A percentile compares a stretch with the other conserved stretches of the same genome.
Evolutionary conservation across 2,888 invertebrate genomes (phyloP).

Genomic region (Penaeus monodon): DNA sequence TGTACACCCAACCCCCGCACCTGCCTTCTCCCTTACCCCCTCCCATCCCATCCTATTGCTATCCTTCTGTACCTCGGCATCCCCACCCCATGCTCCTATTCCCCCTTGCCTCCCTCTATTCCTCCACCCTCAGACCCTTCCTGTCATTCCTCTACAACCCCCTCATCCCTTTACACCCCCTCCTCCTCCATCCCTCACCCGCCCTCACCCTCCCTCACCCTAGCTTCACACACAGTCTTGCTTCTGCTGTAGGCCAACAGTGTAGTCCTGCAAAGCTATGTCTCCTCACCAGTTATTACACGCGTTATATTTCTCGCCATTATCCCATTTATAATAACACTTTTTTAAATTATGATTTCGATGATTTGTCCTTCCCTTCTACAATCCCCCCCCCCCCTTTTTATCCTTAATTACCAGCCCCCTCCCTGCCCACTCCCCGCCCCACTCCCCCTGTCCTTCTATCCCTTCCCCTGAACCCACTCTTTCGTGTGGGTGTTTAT

Average conservation of each 20-base stretch:
- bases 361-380: conserved; percentile 4
- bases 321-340: conserved; percentile 4
- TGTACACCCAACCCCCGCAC: too few relatives aligned
- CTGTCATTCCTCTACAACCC: too few relatives aligned
- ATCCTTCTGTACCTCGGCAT: too few relatives aligned
- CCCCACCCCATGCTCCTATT: too few relatives aligned
- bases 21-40: too few relatives aligned
- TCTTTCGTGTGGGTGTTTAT: too few relatives aligned
- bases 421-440: conserved; percentile 67
- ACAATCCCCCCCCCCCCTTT: not conserved
- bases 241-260: conserved; percentile 37
- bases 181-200: too few relatives aligned
- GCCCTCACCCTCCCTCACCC: conserved; percentile 15
- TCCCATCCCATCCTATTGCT: too few relatives aligned
- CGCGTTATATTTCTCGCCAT: conserved; percentile 12
- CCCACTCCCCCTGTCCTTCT: conserved; percentile 68
- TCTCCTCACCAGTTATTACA: conserved; percentile 17
- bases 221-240: conserved; percentile 24
- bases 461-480: too few relatives aligned
- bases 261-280: conserved; percentile 28
- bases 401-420: conserved; percentile 67
- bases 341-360: conserved; percentile 4
- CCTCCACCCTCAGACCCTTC: too few relatives aligned
- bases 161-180: too few relatives aligned
- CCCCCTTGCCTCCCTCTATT: too few relatives aligned